Evolutionary conservation across 2,888 invertebrate species (phyloP).

Genomic region (Myopa tessellatipennis): DNA sequence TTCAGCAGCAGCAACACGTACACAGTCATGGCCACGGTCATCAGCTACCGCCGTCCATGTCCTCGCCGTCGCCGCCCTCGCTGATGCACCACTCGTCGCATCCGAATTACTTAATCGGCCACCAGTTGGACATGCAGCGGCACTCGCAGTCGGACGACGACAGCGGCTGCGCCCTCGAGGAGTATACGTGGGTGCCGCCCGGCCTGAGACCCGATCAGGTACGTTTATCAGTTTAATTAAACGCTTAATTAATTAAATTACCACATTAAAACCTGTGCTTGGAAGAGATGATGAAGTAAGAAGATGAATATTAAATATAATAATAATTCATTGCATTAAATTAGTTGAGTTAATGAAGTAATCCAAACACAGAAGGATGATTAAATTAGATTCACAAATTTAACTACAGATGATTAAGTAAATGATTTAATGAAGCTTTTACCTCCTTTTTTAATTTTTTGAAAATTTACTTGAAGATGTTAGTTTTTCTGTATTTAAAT

Average conservation of each 20-base stretch:
- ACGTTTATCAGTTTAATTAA: constrained; percentile 55
- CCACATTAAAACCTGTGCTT: background rate
- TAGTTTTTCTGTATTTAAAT: too few species aligned
- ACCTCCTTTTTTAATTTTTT: too few species aligned
- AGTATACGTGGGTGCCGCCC: constrained; percentile 98
- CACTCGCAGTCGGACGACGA: constrained; percentile 97
- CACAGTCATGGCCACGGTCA: constrained; percentile 52
- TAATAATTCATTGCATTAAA: background rate
- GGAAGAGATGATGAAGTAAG: background rate
- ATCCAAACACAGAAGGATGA: too few species aligned
- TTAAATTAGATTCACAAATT: too few species aligned
- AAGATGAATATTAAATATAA: background rate
- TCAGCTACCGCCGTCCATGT: constrained; percentile 64
- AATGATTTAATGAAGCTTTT: too few species aligned
- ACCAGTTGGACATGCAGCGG: constrained; percentile 78
- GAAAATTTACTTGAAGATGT: too few species aligned
- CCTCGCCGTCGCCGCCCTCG: constrained; percentile 67
- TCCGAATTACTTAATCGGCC: constrained; percentile 63
- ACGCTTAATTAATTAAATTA: background rate
- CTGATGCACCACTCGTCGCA: constrained; percentile 62
- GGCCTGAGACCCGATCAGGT: constrained; percentile 97
- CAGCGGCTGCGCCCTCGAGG: constrained; percentile 97
- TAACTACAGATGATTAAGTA: too few species aligned
- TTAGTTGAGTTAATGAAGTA: background rate
- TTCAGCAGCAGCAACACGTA: constrained; percentile 28